Conservation (phyloP, 2,888 invertebrate genomes). For the Rhogogaster chlorosoma region DNA sequence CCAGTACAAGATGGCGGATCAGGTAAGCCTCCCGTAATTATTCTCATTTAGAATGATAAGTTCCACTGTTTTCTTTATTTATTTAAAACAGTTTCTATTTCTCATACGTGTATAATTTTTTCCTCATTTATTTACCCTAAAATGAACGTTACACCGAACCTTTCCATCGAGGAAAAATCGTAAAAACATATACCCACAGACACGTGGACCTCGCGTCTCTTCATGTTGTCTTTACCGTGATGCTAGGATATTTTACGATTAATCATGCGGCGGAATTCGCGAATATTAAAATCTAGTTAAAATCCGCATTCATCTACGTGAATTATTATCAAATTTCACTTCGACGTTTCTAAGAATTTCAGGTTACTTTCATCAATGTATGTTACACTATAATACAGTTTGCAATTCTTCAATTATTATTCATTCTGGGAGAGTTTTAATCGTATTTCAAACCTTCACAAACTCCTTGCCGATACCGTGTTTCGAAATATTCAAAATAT, state of each 20-base stretch:
- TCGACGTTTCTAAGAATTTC: background rate
- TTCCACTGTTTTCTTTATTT: background rate
- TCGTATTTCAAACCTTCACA: background rate
- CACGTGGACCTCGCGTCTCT: slow-evolving; percentile 67
- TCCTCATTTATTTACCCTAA: background rate
- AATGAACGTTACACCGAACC: background rate
- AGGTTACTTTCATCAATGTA: slow-evolving; percentile 1
- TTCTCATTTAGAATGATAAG: slow-evolving; percentile 42
- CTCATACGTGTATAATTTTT: background rate
- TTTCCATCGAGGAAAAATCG: background rate
- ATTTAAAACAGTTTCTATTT: background rate
- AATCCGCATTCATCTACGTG: background rate
- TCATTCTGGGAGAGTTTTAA: background rate
- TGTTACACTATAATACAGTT: background rate
- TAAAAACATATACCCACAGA: slow-evolving; percentile 50
- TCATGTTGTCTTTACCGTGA: slow-evolving; percentile 19
- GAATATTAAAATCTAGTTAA: background rate
- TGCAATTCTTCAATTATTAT: background rate
- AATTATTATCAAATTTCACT: background rate
- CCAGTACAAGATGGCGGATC: slow-evolving; percentile 89
- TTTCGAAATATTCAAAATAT: background rate
- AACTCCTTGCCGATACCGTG: background rate
- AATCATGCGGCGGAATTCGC: background rate
- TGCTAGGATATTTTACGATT: background rate
- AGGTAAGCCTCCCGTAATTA: slow-evolving; percentile 81